A percentile compares a stretch with the other conserved stretches of the same genome.
Evolutionary conservation across 1,140 invertebrate genomes (phyloP).

Genomic region (Contarinia nasturtii): DNA sequence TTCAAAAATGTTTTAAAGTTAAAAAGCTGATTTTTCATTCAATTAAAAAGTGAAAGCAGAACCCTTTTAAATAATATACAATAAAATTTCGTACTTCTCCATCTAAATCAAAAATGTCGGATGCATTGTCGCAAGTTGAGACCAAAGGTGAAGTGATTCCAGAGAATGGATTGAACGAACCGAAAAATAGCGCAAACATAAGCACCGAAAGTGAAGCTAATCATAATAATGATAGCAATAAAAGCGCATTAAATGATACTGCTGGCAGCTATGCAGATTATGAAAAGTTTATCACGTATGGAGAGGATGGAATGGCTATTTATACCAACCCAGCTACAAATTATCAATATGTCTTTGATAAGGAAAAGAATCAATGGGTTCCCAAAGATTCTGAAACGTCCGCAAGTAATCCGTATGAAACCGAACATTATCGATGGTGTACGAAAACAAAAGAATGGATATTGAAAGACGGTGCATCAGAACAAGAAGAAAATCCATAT

Average conservation of each 20-base stretch:
- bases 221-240: too few relatives aligned
- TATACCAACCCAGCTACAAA: slow-evolving; percentile 51
- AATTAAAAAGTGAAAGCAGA: too few relatives aligned
- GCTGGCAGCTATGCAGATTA: slow-evolving; percentile 15
- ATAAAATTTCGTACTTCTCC: too few relatives aligned
- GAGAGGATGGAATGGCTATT: slow-evolving; percentile 44
- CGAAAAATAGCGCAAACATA: too few relatives aligned
- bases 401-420: slow-evolving; percentile 43
- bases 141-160: too few relatives aligned
- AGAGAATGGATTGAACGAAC: too few relatives aligned
- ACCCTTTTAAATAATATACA: too few relatives aligned
- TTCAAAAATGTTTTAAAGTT: too few relatives aligned
- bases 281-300: slow-evolving; percentile 32
- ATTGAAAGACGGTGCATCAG: slow-evolving; percentile 19
- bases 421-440: slow-evolving; percentile 48
- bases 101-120: too few relatives aligned
- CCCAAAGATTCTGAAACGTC: slow-evolving; percentile 29
- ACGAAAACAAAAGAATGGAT: slow-evolving; percentile 40
- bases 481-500: slow-evolving; percentile 13
- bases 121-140: too few relatives aligned
- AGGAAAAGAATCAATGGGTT: slow-evolving; percentile 35
- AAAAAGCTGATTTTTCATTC: too few relatives aligned
- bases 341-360: slow-evolving; percentile 45
- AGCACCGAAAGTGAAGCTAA: too few relatives aligned
- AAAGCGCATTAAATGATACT: slow-evolving; percentile 5